phyloP scores from a whole-genome alignment of 2,888 invertebrate genomes.

The Tromatobia lineatoria region DNA sequence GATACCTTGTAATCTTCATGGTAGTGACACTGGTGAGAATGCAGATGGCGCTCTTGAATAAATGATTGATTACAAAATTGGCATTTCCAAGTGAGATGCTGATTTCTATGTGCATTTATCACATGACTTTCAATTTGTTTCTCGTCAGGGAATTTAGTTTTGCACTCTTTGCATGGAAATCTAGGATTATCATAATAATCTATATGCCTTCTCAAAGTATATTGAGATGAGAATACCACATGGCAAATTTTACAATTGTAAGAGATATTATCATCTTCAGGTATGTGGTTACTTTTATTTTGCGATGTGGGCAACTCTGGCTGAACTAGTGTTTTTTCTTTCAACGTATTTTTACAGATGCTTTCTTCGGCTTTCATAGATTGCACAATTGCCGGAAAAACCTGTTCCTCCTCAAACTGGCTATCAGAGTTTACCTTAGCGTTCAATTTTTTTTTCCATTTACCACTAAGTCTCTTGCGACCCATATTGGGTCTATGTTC shows the following conservation, averaged over 20 bases:
- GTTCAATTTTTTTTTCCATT: background rate
- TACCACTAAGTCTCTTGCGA: background rate
- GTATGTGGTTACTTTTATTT: background rate
- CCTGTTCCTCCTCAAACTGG: background rate
- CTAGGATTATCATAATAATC: background rate
- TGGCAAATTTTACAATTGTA: slow-evolving; percentile 31
- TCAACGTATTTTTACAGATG: background rate
- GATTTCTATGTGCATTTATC: background rate
- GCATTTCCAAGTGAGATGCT: background rate
- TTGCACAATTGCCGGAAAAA: background rate
- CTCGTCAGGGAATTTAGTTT: slow-evolving; percentile 27
- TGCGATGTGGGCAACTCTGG: background rate
- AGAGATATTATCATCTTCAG: background rate
- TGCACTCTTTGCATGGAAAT: slow-evolving; percentile 22
- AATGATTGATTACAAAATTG: slow-evolving; percentile 34
- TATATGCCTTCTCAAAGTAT: slow-evolving; percentile 16
- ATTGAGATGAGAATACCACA: background rate
- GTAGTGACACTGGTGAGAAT: slow-evolving; percentile 40
- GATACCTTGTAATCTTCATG: slow-evolving; percentile 11
- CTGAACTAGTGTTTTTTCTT: background rate
- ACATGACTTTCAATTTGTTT: slow-evolving; percentile 33
- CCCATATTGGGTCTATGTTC: background rate
- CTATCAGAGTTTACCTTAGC: background rate
- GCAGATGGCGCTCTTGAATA: background rate
- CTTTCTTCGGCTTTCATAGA: too few species aligned